Conservation (phyloP, 2,797 vertebrate genomes). For the Pygocentrus nattereri region DNA sequence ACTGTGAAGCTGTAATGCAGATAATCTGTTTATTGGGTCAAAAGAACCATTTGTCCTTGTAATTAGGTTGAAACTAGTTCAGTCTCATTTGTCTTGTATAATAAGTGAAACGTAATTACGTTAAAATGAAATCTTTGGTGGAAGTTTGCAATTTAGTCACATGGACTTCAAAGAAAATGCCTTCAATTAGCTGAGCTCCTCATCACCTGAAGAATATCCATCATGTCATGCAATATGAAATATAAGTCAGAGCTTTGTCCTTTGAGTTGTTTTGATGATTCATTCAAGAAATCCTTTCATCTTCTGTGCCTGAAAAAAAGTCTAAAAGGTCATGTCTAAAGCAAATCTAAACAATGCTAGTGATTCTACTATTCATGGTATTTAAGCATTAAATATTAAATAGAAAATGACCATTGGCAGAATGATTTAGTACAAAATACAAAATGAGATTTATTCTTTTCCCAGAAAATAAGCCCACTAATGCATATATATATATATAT, state of each 20-base stretch:
- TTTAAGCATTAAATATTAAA: background rate
- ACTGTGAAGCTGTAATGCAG: background rate
- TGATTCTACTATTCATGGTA: background rate
- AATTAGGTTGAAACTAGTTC: constrained; percentile 17
- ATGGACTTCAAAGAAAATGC: background rate
- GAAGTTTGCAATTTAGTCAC: background rate
- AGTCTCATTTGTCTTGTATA: constrained; percentile 27
- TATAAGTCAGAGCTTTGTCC: background rate
- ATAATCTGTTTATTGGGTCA: constrained; percentile 25
- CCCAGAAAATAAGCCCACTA: too few species aligned
- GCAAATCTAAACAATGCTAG: background rate
- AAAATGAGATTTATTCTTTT: too few species aligned
- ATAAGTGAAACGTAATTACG: constrained; percentile 23
- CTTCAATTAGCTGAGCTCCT: background rate
- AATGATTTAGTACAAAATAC: too few species aligned
- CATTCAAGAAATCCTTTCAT: background rate
- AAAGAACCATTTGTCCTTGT: constrained; percentile 27
- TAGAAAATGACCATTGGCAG: too few species aligned
- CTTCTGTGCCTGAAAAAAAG: background rate
- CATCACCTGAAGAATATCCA: background rate
- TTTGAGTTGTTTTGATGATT: background rate
- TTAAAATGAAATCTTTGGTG: constrained; percentile 9
- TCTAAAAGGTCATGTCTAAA: background rate
- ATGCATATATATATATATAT: too few species aligned
- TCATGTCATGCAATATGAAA: background rate